A percentile compares a stretch with the other conserved stretches of the same genome.
phyloP scores from a whole-genome alignment of 2,797 vertebrate species.

The Natrix natrix region DNA sequence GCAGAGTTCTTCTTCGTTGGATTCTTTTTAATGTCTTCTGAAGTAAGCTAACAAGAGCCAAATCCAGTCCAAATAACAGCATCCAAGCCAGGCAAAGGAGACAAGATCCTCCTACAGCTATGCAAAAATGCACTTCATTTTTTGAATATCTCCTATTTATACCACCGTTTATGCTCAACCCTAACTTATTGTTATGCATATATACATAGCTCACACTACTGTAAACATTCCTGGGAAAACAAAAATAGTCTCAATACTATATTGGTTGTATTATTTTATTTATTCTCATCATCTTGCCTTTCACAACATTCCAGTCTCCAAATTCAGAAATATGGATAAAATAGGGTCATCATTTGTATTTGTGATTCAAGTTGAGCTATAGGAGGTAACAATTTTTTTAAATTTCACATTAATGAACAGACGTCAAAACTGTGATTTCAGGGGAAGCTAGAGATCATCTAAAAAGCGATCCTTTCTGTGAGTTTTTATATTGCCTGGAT shows the following conservation, averaged over 20 bases:
- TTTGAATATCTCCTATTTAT: neutral
- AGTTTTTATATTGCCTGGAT: neutral
- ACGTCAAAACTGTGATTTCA: neutral
- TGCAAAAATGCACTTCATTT: neutral
- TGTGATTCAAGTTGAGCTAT: neutral
- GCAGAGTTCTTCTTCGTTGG: neutral
- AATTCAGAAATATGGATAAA: neutral
- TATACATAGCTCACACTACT: neutral
- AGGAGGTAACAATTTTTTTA: neutral
- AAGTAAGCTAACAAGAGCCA: neutral
- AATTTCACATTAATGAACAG: neutral
- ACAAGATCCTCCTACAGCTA: neutral
- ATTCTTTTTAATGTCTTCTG: neutral
- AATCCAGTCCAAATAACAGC: neutral
- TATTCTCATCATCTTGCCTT: neutral
- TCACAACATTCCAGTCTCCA: neutral
- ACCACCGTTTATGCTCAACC: neutral
- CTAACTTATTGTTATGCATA: neutral
- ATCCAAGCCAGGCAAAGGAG: neutral
- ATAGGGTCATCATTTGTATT: neutral
- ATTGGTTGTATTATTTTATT: neutral
- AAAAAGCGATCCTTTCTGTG: neutral
- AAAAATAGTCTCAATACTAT: too few relatives aligned
- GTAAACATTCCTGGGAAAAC: neutral
- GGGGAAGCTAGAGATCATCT: neutral